phyloP scores from a whole-genome alignment of 2,888 invertebrate genomes.

The Gibbula magus region DNA sequence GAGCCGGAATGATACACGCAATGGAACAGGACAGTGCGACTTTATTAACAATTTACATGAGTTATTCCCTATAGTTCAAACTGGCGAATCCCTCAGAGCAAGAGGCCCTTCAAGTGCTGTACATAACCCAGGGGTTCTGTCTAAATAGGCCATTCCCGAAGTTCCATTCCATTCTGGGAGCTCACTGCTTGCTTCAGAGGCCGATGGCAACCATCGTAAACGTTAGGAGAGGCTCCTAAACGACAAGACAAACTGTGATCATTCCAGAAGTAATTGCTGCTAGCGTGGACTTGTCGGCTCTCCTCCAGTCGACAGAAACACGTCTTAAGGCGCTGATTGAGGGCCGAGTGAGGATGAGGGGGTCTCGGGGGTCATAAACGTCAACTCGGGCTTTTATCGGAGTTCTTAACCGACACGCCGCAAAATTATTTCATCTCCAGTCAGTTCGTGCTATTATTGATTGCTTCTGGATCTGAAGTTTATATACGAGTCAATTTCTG shows the following conservation, averaged over 20 bases:
- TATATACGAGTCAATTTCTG: conserved; percentile 38
- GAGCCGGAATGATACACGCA: too few relatives aligned
- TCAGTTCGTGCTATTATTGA: conserved; percentile 25
- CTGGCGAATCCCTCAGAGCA: too few relatives aligned
- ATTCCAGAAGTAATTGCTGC: conserved; percentile 25
- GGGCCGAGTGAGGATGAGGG: not conserved
- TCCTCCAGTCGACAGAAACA: not conserved
- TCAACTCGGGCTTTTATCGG: conserved; percentile 24
- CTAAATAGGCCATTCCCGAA: too few relatives aligned
- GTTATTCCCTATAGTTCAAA: too few relatives aligned
- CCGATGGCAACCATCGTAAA: not conserved
- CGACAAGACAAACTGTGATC: conserved; percentile 24
- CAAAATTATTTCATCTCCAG: conserved; percentile 35
- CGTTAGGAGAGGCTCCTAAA: not conserved
- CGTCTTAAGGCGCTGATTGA: conserved; percentile 26
- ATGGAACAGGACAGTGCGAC: too few relatives aligned
- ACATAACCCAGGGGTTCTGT: too few relatives aligned
- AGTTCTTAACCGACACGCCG: conserved; percentile 23
- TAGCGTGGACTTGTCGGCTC: not conserved
- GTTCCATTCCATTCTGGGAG: too few relatives aligned
- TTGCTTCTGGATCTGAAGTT: conserved; percentile 28
- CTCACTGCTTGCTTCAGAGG: not conserved
- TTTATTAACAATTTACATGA: too few relatives aligned
- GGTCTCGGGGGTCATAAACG: conserved; percentile 26
- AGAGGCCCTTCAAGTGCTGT: too few relatives aligned